Percentiles rank a stretch among this genome's conserved stretches.
These are phyloP conservation scores for Campylomormyrus numenius DNA, from an alignment of 2,113 vertebrate genomes.

Conservation along the genomic window DNA sequence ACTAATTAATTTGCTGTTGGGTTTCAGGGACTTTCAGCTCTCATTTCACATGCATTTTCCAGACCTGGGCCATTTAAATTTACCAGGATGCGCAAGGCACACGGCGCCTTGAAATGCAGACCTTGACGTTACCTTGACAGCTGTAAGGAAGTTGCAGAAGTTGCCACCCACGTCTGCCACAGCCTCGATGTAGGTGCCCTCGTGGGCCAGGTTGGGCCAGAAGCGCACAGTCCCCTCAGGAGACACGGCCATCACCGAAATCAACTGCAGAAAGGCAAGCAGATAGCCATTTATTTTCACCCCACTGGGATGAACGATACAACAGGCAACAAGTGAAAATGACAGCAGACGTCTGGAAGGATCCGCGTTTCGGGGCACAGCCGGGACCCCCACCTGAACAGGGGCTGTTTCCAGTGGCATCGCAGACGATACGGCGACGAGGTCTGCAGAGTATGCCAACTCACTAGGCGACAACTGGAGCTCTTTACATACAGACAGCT, in stretches of 20 bases:
- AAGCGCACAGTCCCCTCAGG: constrained; percentile 74
- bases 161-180: constrained; percentile 67
- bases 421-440: constrained; percentile 70
- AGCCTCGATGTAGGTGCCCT: constrained; percentile 71
- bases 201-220: constrained; percentile 79
- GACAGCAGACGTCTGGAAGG: background rate
- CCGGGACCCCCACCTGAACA: constrained; percentile 59
- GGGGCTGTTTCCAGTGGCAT: constrained; percentile 59
- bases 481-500: constrained; percentile 89
- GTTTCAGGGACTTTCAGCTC: background rate
- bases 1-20: background rate
- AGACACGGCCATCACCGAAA: constrained; percentile 75
- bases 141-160: constrained; percentile 72
- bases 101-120: background rate
- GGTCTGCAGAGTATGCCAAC: constrained; percentile 64
- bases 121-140: constrained; percentile 66
- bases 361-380: background rate
- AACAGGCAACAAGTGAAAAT: background rate
- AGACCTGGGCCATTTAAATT: background rate
- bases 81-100: background rate
- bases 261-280: constrained; percentile 36
- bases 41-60: background rate
- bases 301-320: too few species aligned
- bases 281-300: background rate
- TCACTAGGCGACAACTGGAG: constrained; percentile 82